Percentiles rank a stretch among this genome's conserved stretches.
Evolutionary conservation across 2,797 vertebrate species (phyloP).

Genomic region (Dendrocincla tyrannina): DNA sequence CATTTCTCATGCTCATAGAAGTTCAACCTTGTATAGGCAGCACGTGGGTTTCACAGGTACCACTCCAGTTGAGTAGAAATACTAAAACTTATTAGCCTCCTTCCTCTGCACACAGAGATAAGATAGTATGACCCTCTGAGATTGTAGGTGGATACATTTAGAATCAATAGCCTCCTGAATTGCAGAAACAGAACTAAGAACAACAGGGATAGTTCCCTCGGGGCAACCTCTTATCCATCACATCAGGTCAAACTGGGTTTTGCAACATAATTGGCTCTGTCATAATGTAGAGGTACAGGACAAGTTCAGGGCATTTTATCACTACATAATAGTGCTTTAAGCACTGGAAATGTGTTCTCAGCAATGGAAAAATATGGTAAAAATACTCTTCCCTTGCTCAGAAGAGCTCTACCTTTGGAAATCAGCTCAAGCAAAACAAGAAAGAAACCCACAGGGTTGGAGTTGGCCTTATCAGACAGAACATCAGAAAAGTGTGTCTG

Average conservation of each 20-base stretch:
- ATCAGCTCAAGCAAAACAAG: background rate
- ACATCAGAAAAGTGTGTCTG: background rate
- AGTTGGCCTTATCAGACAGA: background rate
- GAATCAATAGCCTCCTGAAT: background rate
- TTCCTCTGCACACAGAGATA: background rate
- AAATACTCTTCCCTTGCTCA: background rate
- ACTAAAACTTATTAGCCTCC: background rate
- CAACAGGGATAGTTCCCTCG: background rate
- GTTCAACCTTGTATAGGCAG: background rate
- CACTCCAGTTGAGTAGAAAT: background rate
- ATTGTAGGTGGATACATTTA: background rate
- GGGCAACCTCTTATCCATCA: background rate
- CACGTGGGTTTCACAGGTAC: background rate
- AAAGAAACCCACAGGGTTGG: background rate
- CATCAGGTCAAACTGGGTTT: background rate
- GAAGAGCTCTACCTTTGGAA: background rate
- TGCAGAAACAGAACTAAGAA: background rate
- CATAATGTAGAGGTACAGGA: background rate
- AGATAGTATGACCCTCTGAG: background rate
- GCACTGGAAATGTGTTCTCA: too few relatives aligned
- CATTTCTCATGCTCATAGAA: background rate
- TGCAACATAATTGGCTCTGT: background rate
- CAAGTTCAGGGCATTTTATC: background rate
- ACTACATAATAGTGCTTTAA: background rate
- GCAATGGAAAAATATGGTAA: background rate